These are phyloP conservation scores for Limanda limanda DNA, from an alignment of 2,113 vertebrate species.

Conservation along the genomic window DNA sequence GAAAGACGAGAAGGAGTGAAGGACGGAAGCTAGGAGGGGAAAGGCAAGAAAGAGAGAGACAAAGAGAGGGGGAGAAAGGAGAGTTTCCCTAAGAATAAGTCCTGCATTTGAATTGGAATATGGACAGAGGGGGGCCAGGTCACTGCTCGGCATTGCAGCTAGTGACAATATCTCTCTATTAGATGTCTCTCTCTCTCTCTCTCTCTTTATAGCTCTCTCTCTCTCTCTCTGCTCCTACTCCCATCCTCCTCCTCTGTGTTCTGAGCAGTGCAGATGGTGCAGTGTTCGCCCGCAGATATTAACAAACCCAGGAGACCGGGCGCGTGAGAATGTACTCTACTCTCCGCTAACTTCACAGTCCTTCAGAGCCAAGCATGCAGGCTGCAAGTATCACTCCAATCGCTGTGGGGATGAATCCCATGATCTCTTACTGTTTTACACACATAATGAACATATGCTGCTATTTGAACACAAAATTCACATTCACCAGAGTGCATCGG, in stretches of 20 bases:
- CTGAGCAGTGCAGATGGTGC: constrained; percentile 79
- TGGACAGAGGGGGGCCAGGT: constrained; percentile 71
- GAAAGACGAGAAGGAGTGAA: constrained; percentile 39
- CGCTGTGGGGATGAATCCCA: constrained; percentile 37
- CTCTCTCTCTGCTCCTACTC: constrained; percentile 13
- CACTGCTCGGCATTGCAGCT: constrained; percentile 66
- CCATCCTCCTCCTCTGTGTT: constrained; percentile 35
- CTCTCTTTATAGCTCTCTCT: neutral
- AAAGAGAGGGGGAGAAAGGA: constrained; percentile 41
- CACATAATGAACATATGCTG: constrained; percentile 55
- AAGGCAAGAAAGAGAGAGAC: neutral
- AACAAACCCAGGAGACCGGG: constrained; percentile 74
- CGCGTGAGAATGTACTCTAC: constrained; percentile 53
- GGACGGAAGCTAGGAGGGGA: constrained; percentile 29
- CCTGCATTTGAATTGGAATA: constrained; percentile 77
- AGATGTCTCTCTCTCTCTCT: neutral
- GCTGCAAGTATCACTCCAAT: constrained; percentile 42
- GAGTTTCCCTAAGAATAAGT: constrained; percentile 67
- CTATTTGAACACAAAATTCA: constrained; percentile 30
- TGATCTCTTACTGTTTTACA: constrained; percentile 47
- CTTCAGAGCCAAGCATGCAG: constrained; percentile 32
- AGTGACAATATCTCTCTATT: constrained; percentile 54
- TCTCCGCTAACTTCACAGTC: constrained; percentile 51
- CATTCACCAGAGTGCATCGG: constrained; percentile 17
- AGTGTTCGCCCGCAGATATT: constrained; percentile 78